phyloP scores from a whole-genome alignment of 2,797 vertebrate genomes.

The Melanotaenia maccullochi region DNA sequence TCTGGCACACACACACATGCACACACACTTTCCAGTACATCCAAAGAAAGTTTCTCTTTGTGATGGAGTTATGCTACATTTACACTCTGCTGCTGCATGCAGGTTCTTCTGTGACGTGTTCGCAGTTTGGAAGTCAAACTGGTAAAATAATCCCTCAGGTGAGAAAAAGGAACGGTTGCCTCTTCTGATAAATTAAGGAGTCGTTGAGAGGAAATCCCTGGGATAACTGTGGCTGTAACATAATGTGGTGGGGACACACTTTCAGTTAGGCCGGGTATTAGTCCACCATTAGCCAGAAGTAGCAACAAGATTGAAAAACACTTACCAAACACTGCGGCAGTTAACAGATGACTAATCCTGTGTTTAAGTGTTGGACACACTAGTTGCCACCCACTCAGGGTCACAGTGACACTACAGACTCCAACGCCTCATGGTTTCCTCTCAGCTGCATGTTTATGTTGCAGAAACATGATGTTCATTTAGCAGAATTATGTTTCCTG shows the following conservation, averaged over 20 bases:
- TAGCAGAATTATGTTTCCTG: neutral
- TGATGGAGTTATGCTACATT: neutral
- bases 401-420: slow-evolving; percentile 3
- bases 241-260: slow-evolving; percentile 57
- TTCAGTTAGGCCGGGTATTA: slow-evolving; percentile 59
- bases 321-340: slow-evolving; percentile 52
- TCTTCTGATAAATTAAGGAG: slow-evolving; percentile 48
- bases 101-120: slow-evolving; percentile 11
- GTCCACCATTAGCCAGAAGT: slow-evolving; percentile 52
- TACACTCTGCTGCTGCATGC: slow-evolving; percentile 10
- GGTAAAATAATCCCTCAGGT: slow-evolving; percentile 61
- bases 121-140: slow-evolving; percentile 44
- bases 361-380: slow-evolving; percentile 43
- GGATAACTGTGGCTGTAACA: slow-evolving; percentile 60
- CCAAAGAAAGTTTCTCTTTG: slow-evolving; percentile 22
- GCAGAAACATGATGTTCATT: neutral
- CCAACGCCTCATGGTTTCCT: neutral
- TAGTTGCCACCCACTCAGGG: slow-evolving; percentile 55
- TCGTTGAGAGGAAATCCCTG: slow-evolving; percentile 75
- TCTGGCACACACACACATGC: neutral
- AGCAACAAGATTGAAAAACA: slow-evolving; percentile 43
- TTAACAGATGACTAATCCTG: slow-evolving; percentile 58
- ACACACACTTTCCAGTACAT: neutral
- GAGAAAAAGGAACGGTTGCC: slow-evolving; percentile 59
- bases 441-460: neutral